Conservation (phyloP, 2,113 vertebrate genomes). For the Microtus pennsylvanicus region DNA sequence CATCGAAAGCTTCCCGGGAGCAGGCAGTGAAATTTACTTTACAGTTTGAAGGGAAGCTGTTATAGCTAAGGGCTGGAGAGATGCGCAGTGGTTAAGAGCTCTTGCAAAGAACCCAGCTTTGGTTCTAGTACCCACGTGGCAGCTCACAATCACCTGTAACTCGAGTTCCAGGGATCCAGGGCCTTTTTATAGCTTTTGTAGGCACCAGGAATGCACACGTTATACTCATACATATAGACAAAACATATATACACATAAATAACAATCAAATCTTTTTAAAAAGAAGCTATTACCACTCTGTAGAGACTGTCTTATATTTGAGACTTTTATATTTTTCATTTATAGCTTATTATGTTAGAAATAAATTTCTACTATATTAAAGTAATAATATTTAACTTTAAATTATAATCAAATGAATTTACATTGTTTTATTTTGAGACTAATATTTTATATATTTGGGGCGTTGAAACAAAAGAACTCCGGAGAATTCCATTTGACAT, state of each 20-base stretch:
- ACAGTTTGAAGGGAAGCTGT: no score
- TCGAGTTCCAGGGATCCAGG: background rate
- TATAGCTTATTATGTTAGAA: background rate
- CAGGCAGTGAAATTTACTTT: no score
- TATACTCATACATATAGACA: no score
- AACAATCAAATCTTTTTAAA: no score
- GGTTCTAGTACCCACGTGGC: background rate
- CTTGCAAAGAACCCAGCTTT: background rate
- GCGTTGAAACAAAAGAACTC: conserved; percentile 48
- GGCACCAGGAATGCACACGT: no score
- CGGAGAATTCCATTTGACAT: conserved; percentile 40
- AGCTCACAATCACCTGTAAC: background rate
- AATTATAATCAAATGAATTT: background rate
- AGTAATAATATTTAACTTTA: background rate
- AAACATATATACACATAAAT: no score
- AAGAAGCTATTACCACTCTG: no score
- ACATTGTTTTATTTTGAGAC: background rate
- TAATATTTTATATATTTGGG: conserved; percentile 20
- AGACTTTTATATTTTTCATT: background rate
- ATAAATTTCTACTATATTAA: background rate
- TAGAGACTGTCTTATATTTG: conserved; percentile 32
- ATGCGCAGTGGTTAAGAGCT: background rate
- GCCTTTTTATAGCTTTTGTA: no score
- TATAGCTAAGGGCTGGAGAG: background rate
- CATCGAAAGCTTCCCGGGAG: no score